These are phyloP conservation scores for Lithobates pipiens DNA, from an alignment of 2,797 vertebrate species.

Conservation along the genomic window DNA sequence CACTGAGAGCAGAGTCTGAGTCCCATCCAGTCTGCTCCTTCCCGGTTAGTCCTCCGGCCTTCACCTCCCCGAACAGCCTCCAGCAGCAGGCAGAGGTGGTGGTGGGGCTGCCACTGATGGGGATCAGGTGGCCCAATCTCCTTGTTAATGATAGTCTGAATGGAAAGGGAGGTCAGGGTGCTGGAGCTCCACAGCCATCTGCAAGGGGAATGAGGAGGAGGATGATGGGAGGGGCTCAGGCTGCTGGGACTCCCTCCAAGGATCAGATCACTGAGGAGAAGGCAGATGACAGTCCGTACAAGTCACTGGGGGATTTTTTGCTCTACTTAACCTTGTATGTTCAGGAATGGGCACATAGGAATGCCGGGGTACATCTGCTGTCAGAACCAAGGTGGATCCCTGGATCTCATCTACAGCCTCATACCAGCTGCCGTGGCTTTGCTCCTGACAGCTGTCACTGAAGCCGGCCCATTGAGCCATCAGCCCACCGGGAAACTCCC, in stretches of 20 bases:
- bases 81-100: constrained; percentile 81
- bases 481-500: too few relatives aligned
- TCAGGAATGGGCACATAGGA: neutral
- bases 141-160: constrained; percentile 95
- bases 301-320: constrained; percentile 1
- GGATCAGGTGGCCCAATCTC: constrained; percentile 72
- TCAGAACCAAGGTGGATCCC: too few relatives aligned
- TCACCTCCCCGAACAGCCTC: constrained; percentile 87
- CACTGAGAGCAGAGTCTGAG: constrained; percentile 92
- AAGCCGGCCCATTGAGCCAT: too few relatives aligned
- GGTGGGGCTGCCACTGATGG: constrained; percentile 50
- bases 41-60: constrained; percentile 63
- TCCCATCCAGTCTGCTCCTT: constrained; percentile 83
- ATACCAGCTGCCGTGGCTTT: too few relatives aligned
- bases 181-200: constrained; percentile 88
- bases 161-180: constrained; percentile 93
- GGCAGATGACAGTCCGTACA: neutral
- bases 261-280: neutral
- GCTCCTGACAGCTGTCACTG: too few relatives aligned
- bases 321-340: constrained; percentile 6
- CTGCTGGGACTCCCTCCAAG: neutral
- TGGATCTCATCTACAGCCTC: too few relatives aligned
- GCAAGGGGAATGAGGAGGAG: neutral
- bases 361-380: too few relatives aligned
- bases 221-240: neutral